Percentiles rank a stretch among this genome's conserved stretches.
These are phyloP conservation scores for Thripadectes ignobilis DNA, from an alignment of 2,797 vertebrate species.

Conservation along the genomic window DNA sequence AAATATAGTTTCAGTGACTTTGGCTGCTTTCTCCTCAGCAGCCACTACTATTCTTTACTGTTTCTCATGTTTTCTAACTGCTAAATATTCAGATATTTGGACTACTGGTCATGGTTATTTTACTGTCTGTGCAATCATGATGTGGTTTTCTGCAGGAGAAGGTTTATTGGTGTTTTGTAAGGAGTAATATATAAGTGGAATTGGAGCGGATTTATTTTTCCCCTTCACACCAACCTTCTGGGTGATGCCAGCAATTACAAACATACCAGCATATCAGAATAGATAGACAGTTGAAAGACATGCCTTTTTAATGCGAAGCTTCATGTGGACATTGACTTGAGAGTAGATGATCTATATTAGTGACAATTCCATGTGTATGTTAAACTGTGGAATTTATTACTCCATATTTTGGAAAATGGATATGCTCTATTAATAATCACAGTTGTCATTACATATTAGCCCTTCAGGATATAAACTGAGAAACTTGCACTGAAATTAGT, in stretches of 20 bases:
- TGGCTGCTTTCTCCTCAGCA: neutral
- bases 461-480: neutral
- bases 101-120: neutral
- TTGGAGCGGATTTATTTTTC: neutral
- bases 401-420: neutral
- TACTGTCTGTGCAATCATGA: neutral
- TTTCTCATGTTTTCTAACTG: neutral
- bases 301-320: neutral
- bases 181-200: neutral
- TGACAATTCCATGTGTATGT: neutral
- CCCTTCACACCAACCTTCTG: neutral
- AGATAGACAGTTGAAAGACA: neutral
- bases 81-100: neutral
- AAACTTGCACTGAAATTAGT: neutral
- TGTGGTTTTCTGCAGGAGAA: neutral
- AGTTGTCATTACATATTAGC: neutral
- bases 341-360: neutral
- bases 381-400: neutral
- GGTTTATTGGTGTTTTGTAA: neutral
- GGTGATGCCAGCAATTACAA: neutral
- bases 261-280: neutral
- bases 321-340: neutral
- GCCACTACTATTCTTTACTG: neutral
- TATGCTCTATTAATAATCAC: neutral
- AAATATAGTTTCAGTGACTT: neutral